Evolutionary conservation across 2,113 vertebrate species (phyloP), one percentile per base, ranked within the genome.

Genomic region (Argyrosomus japonicus): DNA sequence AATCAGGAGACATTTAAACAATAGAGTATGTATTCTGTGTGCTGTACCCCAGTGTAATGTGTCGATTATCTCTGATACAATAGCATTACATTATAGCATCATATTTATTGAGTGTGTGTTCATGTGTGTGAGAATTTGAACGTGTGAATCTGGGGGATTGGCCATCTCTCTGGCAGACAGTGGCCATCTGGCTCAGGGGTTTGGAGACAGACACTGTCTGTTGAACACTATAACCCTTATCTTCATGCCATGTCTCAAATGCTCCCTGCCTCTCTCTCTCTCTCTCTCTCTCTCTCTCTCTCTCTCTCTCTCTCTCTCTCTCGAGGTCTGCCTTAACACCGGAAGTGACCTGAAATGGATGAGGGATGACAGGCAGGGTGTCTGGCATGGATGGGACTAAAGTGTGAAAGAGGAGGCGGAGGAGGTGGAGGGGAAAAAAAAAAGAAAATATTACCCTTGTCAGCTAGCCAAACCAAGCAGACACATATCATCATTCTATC

Each of bases 101-200:
- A 5, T 32, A 48, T 70, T 69, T 79, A 53, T 77, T 25, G 8
- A 25, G 45, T 29, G 54, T 75, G 54, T 71, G 51, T 70, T 47
- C 67, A 21, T 72, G 40, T 67, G 43, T 71, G 70, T 82, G 68
- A 68, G 68, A 58, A 54, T 76, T 68, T 84, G 77, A 65, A 68
- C 5, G 14, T 40, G 60, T 86, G 68, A 72, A 81, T 36, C 62
- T n/a, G 51, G 64, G 88, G 78, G 70, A 85, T 47, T 65, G 88
- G 77, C 83, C 72, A 61, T 92, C 53, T 91, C 85, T 54, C 78
- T 73, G 89, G 85, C 80, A 93, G 92, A 91, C 84, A 88, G 68
- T 45, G 84, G 36, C 93, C 93, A 93, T 94, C 93, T 94, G 92
- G 86, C 75, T 4, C 18, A 85, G 79, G 78, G 82, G 68, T 87